Conservation (phyloP, 2,797 vertebrate genomes). For the Coranthus polyacanthus region DNA sequence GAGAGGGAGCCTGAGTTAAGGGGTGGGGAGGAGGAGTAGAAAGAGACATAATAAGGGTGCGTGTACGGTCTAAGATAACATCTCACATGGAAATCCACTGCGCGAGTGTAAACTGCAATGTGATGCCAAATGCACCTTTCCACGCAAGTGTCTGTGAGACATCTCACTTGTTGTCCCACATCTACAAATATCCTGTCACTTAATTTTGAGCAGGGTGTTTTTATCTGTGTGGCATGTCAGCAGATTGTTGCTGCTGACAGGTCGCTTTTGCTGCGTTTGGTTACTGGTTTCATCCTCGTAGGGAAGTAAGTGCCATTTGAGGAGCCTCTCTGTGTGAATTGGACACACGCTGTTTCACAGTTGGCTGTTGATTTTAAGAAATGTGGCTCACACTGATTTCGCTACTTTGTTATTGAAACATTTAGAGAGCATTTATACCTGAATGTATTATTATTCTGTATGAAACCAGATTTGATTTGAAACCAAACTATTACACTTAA, state of each 20-base stretch:
- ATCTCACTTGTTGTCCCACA: neutral
- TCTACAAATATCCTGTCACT: neutral
- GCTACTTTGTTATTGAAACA: too few species aligned
- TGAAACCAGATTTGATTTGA: too few species aligned
- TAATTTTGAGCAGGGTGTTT: neutral
- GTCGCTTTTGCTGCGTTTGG: too few species aligned
- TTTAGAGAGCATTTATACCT: too few species aligned
- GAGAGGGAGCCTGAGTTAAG: constrained; percentile 89
- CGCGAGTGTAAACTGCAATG: neutral
- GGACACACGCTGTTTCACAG: too few species aligned
- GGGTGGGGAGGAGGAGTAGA: constrained; percentile 14
- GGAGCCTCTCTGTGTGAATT: too few species aligned
- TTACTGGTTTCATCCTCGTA: neutral
- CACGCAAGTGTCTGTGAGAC: neutral
- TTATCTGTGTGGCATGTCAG: constrained; percentile 3
- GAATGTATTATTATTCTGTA: too few species aligned
- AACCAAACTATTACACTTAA: too few species aligned
- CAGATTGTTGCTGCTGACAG: neutral
- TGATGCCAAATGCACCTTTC: neutral
- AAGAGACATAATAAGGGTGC: constrained; percentile 4
- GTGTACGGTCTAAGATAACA: neutral
- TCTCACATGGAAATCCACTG: neutral
- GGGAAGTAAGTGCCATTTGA: neutral
- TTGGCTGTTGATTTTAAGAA: too few species aligned
- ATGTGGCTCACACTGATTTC: too few species aligned